Evolutionary conservation across 2,113 vertebrate species (phyloP), one percentile per base, ranked within the genome.

Genomic region (Sciurus niger): DNA sequence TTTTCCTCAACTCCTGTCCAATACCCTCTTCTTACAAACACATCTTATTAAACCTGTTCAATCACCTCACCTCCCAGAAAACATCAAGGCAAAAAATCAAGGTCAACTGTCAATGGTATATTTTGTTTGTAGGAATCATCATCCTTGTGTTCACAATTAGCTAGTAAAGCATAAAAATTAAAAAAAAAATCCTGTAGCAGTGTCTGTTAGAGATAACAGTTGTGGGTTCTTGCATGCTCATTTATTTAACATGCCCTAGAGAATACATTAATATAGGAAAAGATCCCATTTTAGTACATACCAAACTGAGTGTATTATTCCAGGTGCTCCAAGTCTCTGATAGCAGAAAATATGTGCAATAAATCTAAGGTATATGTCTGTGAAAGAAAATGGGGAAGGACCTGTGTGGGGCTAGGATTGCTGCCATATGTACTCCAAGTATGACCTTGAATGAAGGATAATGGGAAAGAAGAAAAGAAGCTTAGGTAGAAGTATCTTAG

Each of bases 141-240:
- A 93, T 90, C 13, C 16, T 95, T 32, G 80, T 30, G 43, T 88
- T 43, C 65, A 22, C 93, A 73, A 77, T 86, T 84, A 96, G 67
- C 4, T 67, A 68, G 28, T 37, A 24, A 84, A 70, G 46, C 34
- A 43, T 4, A 25, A 43, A n/a, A 83, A 51, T 43, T 40, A 40
- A 8, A 83, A 48, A 58, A 85, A 68, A n/a, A 68, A n/a, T 34
- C 13, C 80, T 18, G 18, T 58, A 48, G n/a, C 13, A 74, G 37
- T 80, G 7, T 34, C 24, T 86, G 6, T 40, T 79, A 76, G 20
- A 92, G 32, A 84, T 65, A 78, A 53, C 78, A 55, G 84, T n/a
- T 76, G 63, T 88, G 77, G 24, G 72, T 67, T 95, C 60, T 53
- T 77, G 0, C 77, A n/a, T 84, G 17, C 18, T 55, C 86, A 3